Conservation (phyloP, 2,888 invertebrate genomes). For the Plebejus argus region DNA sequence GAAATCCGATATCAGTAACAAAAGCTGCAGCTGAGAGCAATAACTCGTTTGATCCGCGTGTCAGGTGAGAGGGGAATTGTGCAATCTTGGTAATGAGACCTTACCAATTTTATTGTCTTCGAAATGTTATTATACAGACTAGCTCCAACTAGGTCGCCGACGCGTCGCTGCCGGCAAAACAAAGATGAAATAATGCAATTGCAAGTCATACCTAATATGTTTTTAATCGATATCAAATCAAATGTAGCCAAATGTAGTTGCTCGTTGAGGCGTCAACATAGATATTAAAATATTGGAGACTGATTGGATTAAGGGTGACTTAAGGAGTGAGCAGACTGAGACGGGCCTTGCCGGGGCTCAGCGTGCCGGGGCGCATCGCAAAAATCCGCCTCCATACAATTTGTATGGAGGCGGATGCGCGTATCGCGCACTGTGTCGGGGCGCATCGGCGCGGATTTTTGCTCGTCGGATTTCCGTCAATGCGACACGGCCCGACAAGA, state of each 20-base stretch:
- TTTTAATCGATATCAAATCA: neutral
- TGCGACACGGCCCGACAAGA: too few species aligned
- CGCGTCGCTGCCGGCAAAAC: neutral
- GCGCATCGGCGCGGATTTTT: too few species aligned
- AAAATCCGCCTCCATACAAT: too few species aligned
- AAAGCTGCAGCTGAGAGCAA: conserved; percentile 24
- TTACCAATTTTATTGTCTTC: conserved; percentile 28
- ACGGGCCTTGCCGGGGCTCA: too few species aligned
- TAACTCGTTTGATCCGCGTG: conserved; percentile 27
- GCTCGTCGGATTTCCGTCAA: too few species aligned
- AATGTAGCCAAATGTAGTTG: neutral
- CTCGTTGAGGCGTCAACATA: neutral
- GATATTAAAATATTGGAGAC: neutral
- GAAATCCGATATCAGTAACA: conserved; percentile 24
- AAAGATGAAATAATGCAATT: conserved; percentile 4
- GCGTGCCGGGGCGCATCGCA: too few species aligned
- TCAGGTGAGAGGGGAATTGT: conserved; percentile 22
- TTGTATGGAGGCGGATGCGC: too few species aligned
- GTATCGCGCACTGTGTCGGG: too few species aligned
- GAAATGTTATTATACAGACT: conserved; percentile 21
- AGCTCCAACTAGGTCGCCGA: neutral
- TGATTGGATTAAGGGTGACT: neutral
- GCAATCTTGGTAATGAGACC: conserved; percentile 19
- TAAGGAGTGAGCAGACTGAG: too few species aligned
- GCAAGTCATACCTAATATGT: neutral